phyloP scores from a whole-genome alignment of 2,888 invertebrate genomes.

The Drosophila colorata region DNA sequence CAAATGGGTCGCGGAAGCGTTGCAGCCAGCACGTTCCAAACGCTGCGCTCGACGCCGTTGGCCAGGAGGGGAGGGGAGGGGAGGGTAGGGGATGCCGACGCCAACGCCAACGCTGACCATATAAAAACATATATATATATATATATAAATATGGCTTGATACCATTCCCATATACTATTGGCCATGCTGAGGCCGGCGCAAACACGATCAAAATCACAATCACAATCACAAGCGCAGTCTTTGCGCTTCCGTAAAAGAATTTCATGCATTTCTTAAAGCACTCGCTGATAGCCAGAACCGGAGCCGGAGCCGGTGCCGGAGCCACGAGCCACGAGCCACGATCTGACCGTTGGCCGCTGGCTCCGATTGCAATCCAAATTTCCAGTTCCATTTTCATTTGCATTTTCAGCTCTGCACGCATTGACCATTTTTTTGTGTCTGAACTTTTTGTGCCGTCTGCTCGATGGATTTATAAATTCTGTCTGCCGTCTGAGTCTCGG shows the following conservation, averaged over 20 bases:
- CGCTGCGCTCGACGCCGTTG: constrained; percentile 24
- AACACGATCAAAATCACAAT: constrained; percentile 18
- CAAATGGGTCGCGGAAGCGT: constrained; percentile 78
- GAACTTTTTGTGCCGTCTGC: constrained; percentile 38
- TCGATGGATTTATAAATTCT: constrained; percentile 68
- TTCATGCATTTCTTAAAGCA: constrained; percentile 61
- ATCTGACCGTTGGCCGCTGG: neutral
- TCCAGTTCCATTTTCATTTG: constrained; percentile 5
- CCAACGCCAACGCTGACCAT: constrained; percentile 23
- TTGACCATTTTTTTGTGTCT: constrained; percentile 65
- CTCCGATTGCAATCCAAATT: neutral
- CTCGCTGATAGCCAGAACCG: constrained; percentile 20
- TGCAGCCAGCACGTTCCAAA: constrained; percentile 73
- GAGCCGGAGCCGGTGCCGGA: neutral
- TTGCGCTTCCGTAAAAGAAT: constrained; percentile 65
- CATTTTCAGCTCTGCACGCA: constrained; percentile 37
- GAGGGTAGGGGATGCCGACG: constrained; percentile 16
- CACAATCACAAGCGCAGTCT: constrained; percentile 15
- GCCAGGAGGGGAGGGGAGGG: neutral
- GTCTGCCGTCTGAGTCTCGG: constrained; percentile 10
- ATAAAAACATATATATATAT: neutral
- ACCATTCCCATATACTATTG: neutral
- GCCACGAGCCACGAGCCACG: no score
- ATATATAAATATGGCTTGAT: neutral
- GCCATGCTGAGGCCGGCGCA: neutral